Conservation (phyloP, 2,888 invertebrate species). For the Melanostoma scalare region DNA sequence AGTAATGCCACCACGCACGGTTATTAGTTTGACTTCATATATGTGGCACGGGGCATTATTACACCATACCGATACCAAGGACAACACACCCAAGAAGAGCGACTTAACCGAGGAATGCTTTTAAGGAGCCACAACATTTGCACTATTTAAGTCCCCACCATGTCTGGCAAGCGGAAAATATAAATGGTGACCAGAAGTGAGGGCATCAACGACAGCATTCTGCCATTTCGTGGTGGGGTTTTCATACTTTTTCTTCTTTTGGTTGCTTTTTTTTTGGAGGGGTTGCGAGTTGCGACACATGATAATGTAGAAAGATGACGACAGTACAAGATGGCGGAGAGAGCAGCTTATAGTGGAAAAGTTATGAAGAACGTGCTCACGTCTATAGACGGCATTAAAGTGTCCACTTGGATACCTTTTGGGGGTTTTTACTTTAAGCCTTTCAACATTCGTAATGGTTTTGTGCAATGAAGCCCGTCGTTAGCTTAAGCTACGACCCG, state of each 20-base stretch:
- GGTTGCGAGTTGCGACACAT: constrained; percentile 38
- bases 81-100: constrained; percentile 18
- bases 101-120: constrained; percentile 65
- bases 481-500: background rate
- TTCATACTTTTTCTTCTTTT: background rate
- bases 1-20: constrained; percentile 49
- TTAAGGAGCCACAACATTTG: constrained; percentile 52
- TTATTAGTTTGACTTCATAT: constrained; percentile 71
- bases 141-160: constrained; percentile 20
- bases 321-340: constrained; percentile 17
- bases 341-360: constrained; percentile 46
- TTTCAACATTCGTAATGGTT: constrained; percentile 37
- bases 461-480: constrained; percentile 16
- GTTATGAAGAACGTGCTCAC: constrained; percentile 62
- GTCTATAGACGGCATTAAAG: constrained; percentile 46
- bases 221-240: background rate
- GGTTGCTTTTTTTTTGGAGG: constrained; percentile 9
- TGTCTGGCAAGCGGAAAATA: constrained; percentile 22
- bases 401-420: constrained; percentile 53
- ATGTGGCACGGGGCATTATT: constrained; percentile 54
- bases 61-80: constrained; percentile 22
- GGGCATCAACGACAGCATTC: background rate
- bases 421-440: constrained; percentile 32
- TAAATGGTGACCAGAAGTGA: constrained; percentile 48
- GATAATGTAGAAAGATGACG: constrained; percentile 32